Evolutionary conservation across 2,113 vertebrate genomes (phyloP).

Genomic region (Leptocoma aspasia): DNA sequence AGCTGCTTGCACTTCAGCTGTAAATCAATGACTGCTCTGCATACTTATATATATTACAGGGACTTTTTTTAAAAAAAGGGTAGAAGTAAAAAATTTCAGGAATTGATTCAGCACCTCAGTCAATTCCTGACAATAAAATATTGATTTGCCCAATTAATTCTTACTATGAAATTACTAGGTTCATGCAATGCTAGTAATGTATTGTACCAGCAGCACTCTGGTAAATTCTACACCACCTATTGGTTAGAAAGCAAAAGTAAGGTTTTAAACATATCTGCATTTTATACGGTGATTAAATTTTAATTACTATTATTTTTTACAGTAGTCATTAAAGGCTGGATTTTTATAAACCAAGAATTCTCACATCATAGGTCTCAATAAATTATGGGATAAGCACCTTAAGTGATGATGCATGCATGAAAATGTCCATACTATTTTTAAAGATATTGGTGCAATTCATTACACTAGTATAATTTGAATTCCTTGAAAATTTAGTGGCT

Average conservation of each 20-base stretch:
- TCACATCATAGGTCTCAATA: background rate
- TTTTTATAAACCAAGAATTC: conserved; percentile 19
- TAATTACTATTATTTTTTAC: background rate
- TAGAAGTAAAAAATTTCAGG: background rate
- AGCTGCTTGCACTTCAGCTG: background rate
- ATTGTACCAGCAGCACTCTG: background rate
- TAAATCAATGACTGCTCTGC: background rate
- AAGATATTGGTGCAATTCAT: background rate
- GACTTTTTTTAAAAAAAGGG: no score
- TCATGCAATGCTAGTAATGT: background rate
- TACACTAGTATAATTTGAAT: background rate
- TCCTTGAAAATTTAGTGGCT: background rate
- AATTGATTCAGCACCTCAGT: background rate
- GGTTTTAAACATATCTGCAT: background rate
- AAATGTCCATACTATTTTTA: background rate
- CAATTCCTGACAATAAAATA: background rate
- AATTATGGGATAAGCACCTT: background rate
- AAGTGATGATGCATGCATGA: background rate
- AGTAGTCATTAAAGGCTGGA: background rate
- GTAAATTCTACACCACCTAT: background rate
- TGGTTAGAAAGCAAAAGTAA: background rate
- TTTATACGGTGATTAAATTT: background rate
- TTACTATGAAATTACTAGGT: background rate
- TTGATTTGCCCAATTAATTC: background rate
- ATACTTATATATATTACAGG: background rate